Evolutionary conservation across 2,113 vertebrate species (phyloP).

Genomic region (Oncorhynchus tshawytscha): DNA sequence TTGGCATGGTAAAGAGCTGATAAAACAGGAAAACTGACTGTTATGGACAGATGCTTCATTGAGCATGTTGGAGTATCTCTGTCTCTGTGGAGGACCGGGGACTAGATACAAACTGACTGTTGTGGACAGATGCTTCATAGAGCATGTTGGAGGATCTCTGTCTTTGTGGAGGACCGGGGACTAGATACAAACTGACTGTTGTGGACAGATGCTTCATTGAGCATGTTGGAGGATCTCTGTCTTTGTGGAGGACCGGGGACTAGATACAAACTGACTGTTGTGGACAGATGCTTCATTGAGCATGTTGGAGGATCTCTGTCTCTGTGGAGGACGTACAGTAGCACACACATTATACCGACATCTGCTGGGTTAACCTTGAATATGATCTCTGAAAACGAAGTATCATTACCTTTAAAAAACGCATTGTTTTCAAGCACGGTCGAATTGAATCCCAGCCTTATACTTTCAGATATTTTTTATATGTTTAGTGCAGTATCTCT

Average conservation of each 20-base stretch:
- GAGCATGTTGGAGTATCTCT: not conserved
- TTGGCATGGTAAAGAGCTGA: slow-evolving; percentile 33
- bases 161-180: not conserved
- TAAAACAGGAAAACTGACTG: slow-evolving; percentile 14
- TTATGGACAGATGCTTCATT: slow-evolving; percentile 17
- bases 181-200: slow-evolving; percentile 23
- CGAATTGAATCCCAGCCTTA: too few relatives aligned
- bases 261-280: slow-evolving; percentile 20
- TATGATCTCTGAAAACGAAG: too few relatives aligned
- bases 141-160: not conserved
- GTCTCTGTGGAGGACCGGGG: not conserved
- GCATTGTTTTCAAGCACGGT: too few relatives aligned
- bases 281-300: slow-evolving; percentile 18
- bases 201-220: slow-evolving; percentile 19
- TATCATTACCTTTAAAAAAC: too few relatives aligned
- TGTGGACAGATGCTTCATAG: slow-evolving; percentile 19
- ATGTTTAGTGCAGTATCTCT: too few relatives aligned
- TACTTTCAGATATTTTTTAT: too few relatives aligned
- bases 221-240: not conserved
- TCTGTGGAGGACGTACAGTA: not conserved
- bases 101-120: slow-evolving; percentile 22
- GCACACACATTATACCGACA: too few relatives aligned
- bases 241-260: not conserved
- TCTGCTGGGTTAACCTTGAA: too few relatives aligned
- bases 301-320: not conserved